phyloP scores from a whole-genome alignment of 2,797 vertebrate genomes.

The Argyrosomus regius region DNA sequence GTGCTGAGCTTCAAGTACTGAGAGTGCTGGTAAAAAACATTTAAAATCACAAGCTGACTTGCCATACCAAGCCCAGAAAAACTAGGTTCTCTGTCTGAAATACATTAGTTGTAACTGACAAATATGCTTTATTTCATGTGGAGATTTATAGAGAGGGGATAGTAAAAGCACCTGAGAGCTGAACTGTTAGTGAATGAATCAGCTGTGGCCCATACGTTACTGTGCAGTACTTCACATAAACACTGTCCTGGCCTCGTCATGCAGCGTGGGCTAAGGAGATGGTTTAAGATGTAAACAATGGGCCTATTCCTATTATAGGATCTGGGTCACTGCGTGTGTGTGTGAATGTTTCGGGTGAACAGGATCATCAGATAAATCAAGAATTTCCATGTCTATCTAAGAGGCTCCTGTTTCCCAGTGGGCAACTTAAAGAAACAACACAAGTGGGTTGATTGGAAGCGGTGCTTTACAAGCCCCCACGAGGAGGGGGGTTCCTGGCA shows the following conservation, averaged over 20 bases:
- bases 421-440: slow-evolving; percentile 65
- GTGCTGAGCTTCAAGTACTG: slow-evolving; percentile 55
- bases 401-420: slow-evolving; percentile 59
- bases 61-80: slow-evolving; percentile 35
- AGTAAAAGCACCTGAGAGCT: slow-evolving; percentile 52
- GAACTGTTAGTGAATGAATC: slow-evolving; percentile 72
- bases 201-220: slow-evolving; percentile 69
- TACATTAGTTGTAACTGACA: slow-evolving; percentile 54
- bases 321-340: slow-evolving; percentile 69
- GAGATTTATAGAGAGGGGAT: slow-evolving; percentile 55
- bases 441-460: slow-evolving; percentile 58
- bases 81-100: slow-evolving; percentile 54
- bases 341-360: slow-evolving; percentile 33
- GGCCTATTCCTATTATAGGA: slow-evolving; percentile 42
- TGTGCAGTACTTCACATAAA: slow-evolving; percentile 64
- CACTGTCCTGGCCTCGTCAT: slow-evolving; percentile 59
- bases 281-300: slow-evolving; percentile 75
- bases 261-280: slow-evolving; percentile 48
- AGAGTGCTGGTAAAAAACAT: slow-evolving; percentile 56
- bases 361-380: slow-evolving; percentile 68
- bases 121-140: slow-evolving; percentile 58
- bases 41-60: slow-evolving; percentile 50
- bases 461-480: slow-evolving; percentile 55
- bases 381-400: slow-evolving; percentile 38
- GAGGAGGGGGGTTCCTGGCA: slow-evolving; percentile 50